A percentile compares a stretch with the other conserved stretches of the same genome.
These are phyloP conservation scores for Coracopsis vasa DNA, from an alignment of 2,113 vertebrate species.

Conservation along the genomic window DNA sequence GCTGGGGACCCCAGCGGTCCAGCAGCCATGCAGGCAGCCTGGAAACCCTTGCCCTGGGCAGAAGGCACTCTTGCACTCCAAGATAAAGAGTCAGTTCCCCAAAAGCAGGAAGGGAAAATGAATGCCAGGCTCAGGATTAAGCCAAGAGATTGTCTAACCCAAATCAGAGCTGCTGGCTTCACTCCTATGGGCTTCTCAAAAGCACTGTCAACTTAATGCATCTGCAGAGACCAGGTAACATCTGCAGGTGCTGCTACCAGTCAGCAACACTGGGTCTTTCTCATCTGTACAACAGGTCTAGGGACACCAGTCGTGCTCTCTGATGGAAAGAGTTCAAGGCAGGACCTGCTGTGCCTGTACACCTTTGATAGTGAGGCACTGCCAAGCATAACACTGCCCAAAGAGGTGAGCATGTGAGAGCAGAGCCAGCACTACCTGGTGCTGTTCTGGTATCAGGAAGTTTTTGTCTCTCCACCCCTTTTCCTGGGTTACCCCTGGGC, in stretches of 20 bases:
- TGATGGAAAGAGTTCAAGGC: neutral
- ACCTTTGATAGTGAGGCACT: neutral
- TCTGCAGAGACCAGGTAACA: neutral
- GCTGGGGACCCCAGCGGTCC: neutral
- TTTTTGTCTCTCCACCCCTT: neutral
- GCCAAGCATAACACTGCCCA: accelerated
- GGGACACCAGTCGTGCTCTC: neutral
- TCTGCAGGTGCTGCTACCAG: neutral
- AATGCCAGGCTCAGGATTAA: neutral
- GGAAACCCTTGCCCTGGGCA: neutral
- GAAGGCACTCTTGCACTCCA: neutral
- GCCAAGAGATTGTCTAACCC: neutral
- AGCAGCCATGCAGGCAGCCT: neutral
- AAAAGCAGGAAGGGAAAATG: neutral
- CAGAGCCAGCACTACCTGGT: accelerated
- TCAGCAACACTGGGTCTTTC: neutral
- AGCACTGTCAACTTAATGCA: neutral
- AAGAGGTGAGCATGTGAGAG: accelerated
- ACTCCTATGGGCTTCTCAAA: neutral
- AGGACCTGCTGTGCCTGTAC: neutral
- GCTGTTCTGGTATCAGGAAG: neutral
- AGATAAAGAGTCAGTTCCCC: neutral
- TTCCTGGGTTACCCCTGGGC: neutral
- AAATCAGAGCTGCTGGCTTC: neutral
- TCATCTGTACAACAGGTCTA: neutral